Evolutionary conservation across 1,140 invertebrate genomes (phyloP), one percentile per base, ranked within the genome.

Genomic region (Listronotus oregonensis): DNA sequence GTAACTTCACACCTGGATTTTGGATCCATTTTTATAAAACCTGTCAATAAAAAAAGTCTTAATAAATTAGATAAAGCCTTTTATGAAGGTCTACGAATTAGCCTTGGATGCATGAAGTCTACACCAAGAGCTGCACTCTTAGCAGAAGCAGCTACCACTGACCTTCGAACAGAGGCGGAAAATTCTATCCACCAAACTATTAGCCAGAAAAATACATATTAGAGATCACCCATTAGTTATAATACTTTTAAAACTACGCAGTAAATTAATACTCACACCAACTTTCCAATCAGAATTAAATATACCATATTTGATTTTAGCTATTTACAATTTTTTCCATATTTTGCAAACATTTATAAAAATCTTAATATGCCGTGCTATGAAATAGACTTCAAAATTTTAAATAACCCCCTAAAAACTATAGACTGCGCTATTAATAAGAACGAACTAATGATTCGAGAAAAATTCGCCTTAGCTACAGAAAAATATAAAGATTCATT

Each of bases 101-200:
- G 9, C n/a, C 15, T 34, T 18, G 44, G 46, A 15, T 32, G 42
- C 17, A 61, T 61, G 58, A 49, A 17, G 15, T 61, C 58, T 9
- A 61, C 58, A 21, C 31, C 58, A 34, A 61, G 5, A 10, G 49
- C 27, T 34, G 58, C 21, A 10, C n/a, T 61, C 7, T 15, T 61
- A 15, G 58, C 44, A 8, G 58, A 61, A 31, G 49, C 49, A 51
- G 51, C 42, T 12, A 58, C 57, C 40, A n/a, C 63, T 5, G 17
- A 21, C 21, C 32, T n/a, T 66, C 9, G 55, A 67, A 37, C 27
- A 59, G 7, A 39, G 60, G n/a, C 57, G 60, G 27, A 42, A 42
- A 59, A 43, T n/a, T 15, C 21, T 67, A 14, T 42, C 59, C 14
- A 54, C 14, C 3, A 59, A 63, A 66, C 63, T 63, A 54, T 8